These are phyloP conservation scores for Lycophotia porphyrea DNA, from an alignment of 2,888 invertebrate genomes.

Conservation along the genomic window DNA sequence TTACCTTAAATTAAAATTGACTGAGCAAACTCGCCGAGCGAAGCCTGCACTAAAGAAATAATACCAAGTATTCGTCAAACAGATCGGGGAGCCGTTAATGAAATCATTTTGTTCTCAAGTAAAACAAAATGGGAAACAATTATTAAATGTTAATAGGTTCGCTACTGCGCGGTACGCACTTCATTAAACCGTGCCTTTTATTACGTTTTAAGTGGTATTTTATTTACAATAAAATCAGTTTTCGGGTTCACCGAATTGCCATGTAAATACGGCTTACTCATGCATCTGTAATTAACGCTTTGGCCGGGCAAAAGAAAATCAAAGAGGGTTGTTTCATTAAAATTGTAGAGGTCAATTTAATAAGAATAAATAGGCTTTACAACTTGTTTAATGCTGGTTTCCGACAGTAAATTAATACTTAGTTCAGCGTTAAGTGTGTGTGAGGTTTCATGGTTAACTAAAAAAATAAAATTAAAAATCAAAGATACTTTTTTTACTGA, in stretches of 20 bases:
- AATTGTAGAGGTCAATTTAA: slow-evolving; percentile 35
- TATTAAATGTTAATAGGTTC: slow-evolving; percentile 71
- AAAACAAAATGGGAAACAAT: slow-evolving; percentile 73
- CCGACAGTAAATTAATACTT: slow-evolving; percentile 15
- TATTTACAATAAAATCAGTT: slow-evolving; percentile 66
- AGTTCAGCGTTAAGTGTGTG: slow-evolving; percentile 2
- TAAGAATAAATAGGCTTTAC: slow-evolving; percentile 20
- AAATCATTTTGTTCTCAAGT: slow-evolving; percentile 76
- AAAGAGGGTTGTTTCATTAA: slow-evolving; percentile 47
- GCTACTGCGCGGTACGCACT: slow-evolving; percentile 60
- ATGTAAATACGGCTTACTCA: slow-evolving; percentile 59
- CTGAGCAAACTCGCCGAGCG: slow-evolving; percentile 65
- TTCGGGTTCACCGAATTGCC: slow-evolving; percentile 55
- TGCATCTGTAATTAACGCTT: slow-evolving; percentile 57
- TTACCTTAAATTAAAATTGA: slow-evolving; percentile 63
- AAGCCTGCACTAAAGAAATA: slow-evolving; percentile 69
- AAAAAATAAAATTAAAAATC: neutral
- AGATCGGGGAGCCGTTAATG: slow-evolving; percentile 71
- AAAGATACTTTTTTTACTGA: neutral
- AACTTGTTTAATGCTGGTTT: slow-evolving; percentile 3
- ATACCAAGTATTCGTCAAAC: slow-evolving; percentile 72
- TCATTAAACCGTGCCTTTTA: slow-evolving; percentile 68
- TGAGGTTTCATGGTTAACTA: slow-evolving; percentile 8
- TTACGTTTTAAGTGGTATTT: slow-evolving; percentile 65
- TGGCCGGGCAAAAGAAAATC: slow-evolving; percentile 47